Percentiles rank a stretch among this genome's conserved stretches.
Evolutionary conservation across 2,113 vertebrate species (phyloP).

Genomic region (Hucho hucho): DNA sequence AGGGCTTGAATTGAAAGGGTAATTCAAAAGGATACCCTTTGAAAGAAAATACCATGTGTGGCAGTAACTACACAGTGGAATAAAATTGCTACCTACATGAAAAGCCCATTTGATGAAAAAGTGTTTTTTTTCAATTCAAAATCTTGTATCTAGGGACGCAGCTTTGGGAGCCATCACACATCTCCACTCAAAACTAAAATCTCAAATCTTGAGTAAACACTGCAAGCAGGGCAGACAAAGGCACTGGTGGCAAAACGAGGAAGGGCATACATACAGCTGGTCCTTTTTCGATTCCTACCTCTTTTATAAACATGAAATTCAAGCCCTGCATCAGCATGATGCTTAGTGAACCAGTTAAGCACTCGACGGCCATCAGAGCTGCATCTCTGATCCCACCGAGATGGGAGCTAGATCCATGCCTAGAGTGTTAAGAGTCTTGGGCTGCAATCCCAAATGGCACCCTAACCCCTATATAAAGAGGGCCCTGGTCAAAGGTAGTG

Average conservation of each 20-base stretch:
- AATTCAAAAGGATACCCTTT: no score
- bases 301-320: slow-evolving; percentile 53
- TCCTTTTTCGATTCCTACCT: slow-evolving; percentile 9
- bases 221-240: background rate
- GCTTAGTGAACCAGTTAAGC: slow-evolving; percentile 50
- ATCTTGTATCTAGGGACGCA: background rate
- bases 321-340: slow-evolving; percentile 27
- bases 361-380: slow-evolving; percentile 45
- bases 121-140: no score
- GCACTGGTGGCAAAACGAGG: background rate
- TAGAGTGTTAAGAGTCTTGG: slow-evolving; percentile 21
- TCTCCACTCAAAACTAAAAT: background rate
- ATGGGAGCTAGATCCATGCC: slow-evolving; percentile 44
- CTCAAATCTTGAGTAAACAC: background rate
- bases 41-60: no score
- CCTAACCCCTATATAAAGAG: no score
- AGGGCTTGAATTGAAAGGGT: background rate
- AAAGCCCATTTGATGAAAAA: no score
- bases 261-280: background rate
- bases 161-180: background rate
- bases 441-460: no score
- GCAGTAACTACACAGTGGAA: no score
- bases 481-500: no score
- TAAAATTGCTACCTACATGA: no score
- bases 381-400: slow-evolving; percentile 42